Evolutionary conservation across 2,113 vertebrate genomes (phyloP), one percentile per base, ranked within the genome.

Genomic region (Gyps fulvus): DNA sequence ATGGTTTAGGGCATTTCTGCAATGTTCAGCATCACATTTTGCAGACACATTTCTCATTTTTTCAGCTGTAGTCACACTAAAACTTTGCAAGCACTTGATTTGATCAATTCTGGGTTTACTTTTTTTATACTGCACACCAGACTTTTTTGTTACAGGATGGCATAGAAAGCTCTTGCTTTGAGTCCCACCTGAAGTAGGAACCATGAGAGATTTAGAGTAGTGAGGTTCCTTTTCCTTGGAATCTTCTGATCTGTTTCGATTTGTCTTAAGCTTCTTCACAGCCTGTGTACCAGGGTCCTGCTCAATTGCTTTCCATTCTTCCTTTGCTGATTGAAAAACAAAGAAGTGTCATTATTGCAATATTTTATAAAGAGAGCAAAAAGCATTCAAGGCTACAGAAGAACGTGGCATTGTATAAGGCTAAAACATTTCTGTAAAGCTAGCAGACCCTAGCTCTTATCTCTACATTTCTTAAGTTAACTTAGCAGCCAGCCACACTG

Each of bases 291-390:
- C 55, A 11, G 71, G 87, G 15, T 54, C 95, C 89, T 96, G 90
- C n/a, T 94, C 83, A 94, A 57, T 5, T 74, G 93, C 86, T 57
- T 69, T 96, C 93, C 93, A 49, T 78, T 92, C 96, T 74, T 90
- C 90, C n/a, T 93, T 81, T 84, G 86, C 97, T 98, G 89, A 95
- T 94, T 58, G 84, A 97, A 97, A 97, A 87, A 85, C 83, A 95
- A 92, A 57, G 21, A 71, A 87, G 50, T 26, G 13, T 63, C 23
- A 89, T 72, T 92, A 50, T 4, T 65, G 11, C 22, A 57, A 0
- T 65, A 49, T 58, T 78, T 91, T 89, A 43, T 7, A 61, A 50
- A 54, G 21, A 59, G 21, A 76, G 74, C 23, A 45, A 45, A 71
- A 65, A 47, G 20, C 9, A 20, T 49, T 31, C 62, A 77, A 87